Evolutionary conservation across 2,888 invertebrate species (phyloP), one percentile per base, ranked within the genome.

Genomic region (Archips xylosteana): DNA sequence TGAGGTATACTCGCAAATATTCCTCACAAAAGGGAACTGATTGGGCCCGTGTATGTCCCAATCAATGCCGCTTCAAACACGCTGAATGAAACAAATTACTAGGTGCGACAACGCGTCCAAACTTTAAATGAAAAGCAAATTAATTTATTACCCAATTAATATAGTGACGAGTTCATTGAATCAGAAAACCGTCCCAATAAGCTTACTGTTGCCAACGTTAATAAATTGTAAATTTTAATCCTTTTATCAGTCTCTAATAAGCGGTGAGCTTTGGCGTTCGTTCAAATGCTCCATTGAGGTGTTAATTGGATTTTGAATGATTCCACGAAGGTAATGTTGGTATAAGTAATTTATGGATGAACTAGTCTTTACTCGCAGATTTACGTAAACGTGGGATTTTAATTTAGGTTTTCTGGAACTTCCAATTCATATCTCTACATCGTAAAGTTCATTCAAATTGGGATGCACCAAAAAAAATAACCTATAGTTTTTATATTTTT

Each of bases 11-110:
- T 64, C 34, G 47, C 63, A 70, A 64, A 69, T 63, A 64, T 6
- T 57, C 65, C 60, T 59, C 65, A 77, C 65, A 76, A 79, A 45
- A 78, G 77, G 75, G 76, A 78, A 70, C 70, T 82, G 79, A 80
- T 83, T 83, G 82, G 77, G 76, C 77, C 76, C 77, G 77, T 75
- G 73, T 77, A 77, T 79, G 78, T 79, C 79, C 81, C 82, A 83
- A 83, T 81, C 82, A 83, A 70, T 66, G 75, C 42, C 76, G 76
- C 77, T 79, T 82, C 79, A 80, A 74, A 69, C 51, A 68, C 74
- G 75, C 76, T 82, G 80, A 82, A 83, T 76, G 82, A 75, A 79
- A 76, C 76, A 80, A 83, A 82, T 83, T 81, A 81, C 82, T 78
- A 76, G 69, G 71, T 39, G 45, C 12, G 32, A 54, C 64, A 10